A percentile compares a stretch with the other conserved stretches of the same genome.
phyloP scores from a whole-genome alignment of 2,113 vertebrate genomes.

The Rhinoderma darwinii region DNA sequence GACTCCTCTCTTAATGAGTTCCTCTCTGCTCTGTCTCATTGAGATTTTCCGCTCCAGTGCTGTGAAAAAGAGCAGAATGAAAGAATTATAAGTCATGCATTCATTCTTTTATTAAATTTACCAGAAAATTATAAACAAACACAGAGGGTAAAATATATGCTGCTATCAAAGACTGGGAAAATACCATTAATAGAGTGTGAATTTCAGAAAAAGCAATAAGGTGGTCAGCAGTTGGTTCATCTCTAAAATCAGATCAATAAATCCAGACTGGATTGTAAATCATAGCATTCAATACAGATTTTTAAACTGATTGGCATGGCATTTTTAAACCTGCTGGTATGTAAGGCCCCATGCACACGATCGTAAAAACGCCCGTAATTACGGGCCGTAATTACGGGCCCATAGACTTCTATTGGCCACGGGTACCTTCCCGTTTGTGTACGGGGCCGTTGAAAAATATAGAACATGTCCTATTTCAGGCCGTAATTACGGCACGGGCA shows the following conservation, averaged over 20 bases:
- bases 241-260: background rate
- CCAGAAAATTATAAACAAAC: background rate
- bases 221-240: background rate
- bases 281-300: background rate
- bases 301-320: background rate
- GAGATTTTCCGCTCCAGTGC: slow-evolving; percentile 98
- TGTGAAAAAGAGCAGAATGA: slow-evolving; percentile 67
- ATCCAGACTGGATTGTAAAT: background rate
- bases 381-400: too few species aligned
- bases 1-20: slow-evolving; percentile 95
- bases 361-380: too few species aligned
- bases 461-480: too few species aligned
- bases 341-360: too few species aligned
- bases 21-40: slow-evolving; percentile 95
- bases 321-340: too few species aligned
- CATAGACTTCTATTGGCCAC: too few species aligned
- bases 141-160: background rate
- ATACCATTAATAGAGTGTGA: background rate
- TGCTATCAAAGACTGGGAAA: too few species aligned
- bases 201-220: background rate
- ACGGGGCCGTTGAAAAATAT: too few species aligned
- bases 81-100: slow-evolving; percentile 3
- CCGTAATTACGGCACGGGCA: too few species aligned
- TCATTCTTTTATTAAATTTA: background rate
- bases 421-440: too few species aligned